A percentile compares a stretch with the other conserved stretches of the same genome.
Evolutionary conservation across 2,888 invertebrate species (phyloP).

Genomic region (Cordylochernes scorpioides): DNA sequence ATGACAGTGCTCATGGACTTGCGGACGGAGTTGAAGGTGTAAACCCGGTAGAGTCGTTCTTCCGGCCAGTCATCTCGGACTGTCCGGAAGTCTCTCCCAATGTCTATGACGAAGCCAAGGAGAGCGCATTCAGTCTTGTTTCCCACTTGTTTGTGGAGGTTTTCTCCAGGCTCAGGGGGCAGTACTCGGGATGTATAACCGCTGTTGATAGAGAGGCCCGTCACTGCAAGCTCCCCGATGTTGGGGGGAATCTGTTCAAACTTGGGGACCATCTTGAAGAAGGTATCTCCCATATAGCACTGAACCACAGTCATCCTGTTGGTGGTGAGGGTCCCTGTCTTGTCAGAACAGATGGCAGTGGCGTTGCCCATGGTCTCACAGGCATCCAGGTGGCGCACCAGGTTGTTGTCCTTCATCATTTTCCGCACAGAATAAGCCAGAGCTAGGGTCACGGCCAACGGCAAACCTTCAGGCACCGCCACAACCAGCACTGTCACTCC

Average conservation of each 20-base stretch:
- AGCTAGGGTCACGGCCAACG: constrained; percentile 87
- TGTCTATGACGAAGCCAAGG: constrained; percentile 65
- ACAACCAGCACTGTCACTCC: constrained; percentile 98
- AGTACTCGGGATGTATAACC: no score
- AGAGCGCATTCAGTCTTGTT: constrained; percentile 98
- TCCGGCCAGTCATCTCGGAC: constrained; percentile 70
- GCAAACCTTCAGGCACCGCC: constrained; percentile 94
- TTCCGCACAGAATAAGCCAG: constrained; percentile 95
- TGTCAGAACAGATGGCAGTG: constrained; percentile 97
- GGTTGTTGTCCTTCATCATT: constrained; percentile 99
- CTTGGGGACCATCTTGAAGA: no score
- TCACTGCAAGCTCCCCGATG: no score
- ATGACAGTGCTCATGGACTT: constrained; percentile 97
- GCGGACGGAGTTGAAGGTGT: constrained; percentile 93
- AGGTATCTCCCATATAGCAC: constrained; percentile 27
- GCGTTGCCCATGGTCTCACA: constrained; percentile 99
- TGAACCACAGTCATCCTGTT: constrained; percentile 33
- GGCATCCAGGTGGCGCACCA: constrained; percentile 93
- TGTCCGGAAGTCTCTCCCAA: constrained; percentile 74
- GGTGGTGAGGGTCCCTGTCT: constrained; percentile 77
- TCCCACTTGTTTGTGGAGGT: constrained; percentile 73
- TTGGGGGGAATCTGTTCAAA: no score
- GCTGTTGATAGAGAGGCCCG: no score
- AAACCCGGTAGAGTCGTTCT: constrained; percentile 69
- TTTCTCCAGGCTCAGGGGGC: constrained; percentile 47